Evolutionary conservation across 2,888 invertebrate species (phyloP).

Genomic region (Cryptocheilus praepositus): DNA sequence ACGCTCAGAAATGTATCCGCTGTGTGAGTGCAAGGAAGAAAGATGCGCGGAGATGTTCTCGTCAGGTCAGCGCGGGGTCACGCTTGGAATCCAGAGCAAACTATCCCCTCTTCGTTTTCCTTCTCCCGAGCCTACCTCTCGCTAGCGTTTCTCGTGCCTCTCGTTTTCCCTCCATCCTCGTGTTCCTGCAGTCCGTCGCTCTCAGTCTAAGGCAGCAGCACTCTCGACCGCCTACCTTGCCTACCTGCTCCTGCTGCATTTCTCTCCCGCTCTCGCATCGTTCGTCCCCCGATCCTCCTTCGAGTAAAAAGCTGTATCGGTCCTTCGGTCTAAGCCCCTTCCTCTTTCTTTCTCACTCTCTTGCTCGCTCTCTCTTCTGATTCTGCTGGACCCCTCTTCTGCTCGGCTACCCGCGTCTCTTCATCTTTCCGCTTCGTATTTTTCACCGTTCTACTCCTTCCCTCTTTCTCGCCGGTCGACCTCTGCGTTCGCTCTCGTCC

Average conservation of each 20-base stretch:
- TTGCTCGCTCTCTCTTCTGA: background rate
- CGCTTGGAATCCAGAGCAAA: slow-evolving; percentile 75
- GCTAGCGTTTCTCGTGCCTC: background rate
- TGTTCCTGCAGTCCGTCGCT: slow-evolving; percentile 10
- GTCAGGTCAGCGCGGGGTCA: slow-evolving; percentile 73
- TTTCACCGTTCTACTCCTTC: too few species aligned
- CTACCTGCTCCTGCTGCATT: slow-evolving; percentile 44
- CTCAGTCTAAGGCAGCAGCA: slow-evolving; percentile 42
- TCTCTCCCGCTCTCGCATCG: background rate
- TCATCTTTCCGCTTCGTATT: too few species aligned
- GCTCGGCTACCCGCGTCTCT: too few species aligned
- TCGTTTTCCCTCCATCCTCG: slow-evolving; percentile 53
- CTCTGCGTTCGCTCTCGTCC: slow-evolving; percentile 13
- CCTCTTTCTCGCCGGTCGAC: slow-evolving; percentile 19
- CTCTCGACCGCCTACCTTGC: slow-evolving; percentile 56
- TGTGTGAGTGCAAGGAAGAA: slow-evolving; percentile 29
- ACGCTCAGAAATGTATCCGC: too few species aligned
- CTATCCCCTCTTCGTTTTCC: slow-evolving; percentile 64
- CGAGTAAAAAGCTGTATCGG: slow-evolving; percentile 46
- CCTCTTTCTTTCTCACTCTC: slow-evolving; percentile 28
- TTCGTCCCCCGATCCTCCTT: slow-evolving; percentile 4
- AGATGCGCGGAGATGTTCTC: slow-evolving; percentile 73
- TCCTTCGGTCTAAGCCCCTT: slow-evolving; percentile 42
- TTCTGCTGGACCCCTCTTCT: slow-evolving; percentile 15
- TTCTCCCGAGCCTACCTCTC: slow-evolving; percentile 22